Base-by-base conservation (phyloP, 2,113 vertebrate species). In the Leptobrachium leishanense region DNA sequence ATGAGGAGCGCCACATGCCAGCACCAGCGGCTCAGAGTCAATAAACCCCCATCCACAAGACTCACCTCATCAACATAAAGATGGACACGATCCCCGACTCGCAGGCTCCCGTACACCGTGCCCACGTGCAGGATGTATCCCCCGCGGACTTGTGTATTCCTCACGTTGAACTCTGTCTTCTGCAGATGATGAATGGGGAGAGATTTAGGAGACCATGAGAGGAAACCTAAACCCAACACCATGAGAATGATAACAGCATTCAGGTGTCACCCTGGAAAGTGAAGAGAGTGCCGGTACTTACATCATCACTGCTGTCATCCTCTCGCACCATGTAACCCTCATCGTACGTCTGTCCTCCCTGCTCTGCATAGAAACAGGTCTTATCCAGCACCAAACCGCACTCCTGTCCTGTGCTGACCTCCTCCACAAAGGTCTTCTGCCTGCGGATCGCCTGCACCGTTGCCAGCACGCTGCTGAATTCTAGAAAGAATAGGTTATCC, bases 301-400 rank as follows among this genome's bases (percentile, higher is more conserved):
- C 98, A 6, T 99, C 97, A 20, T 96, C 97, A 0, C 86, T 83
- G 84, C 84, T 72, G 86, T 96, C 95, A 0, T 99, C 92, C 2
- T 94, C 93, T 81, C 93, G 92, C 15, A 98, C 91, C 87, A 99
- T 90, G 91, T 95, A 99, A 82, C 98, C 98, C 87, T 97, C 94
- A 0, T 99, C 97, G 0, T 92, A 98, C 77, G 93, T 97, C 94
- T 99, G 98, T 2, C 97, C 98, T 0, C 98, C 98, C 90, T 99
- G 98, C 88, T 99, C 98, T 0, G 98, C 97, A 1, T 99, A 99
- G 90, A 99, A 99, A 67, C 95, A 94, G 42, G 96, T 98, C 83
- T 76, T 88, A 88, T 99, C 96, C 81, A 99, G 94, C 81, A 99
- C 84, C 75, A 99, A 92, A 0, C 98, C 98, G 3, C 97, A 98